Evolutionary conservation across 92 coral and sea anemone species (phyloP).

Genomic region (Micromussa lordhowensis): DNA sequence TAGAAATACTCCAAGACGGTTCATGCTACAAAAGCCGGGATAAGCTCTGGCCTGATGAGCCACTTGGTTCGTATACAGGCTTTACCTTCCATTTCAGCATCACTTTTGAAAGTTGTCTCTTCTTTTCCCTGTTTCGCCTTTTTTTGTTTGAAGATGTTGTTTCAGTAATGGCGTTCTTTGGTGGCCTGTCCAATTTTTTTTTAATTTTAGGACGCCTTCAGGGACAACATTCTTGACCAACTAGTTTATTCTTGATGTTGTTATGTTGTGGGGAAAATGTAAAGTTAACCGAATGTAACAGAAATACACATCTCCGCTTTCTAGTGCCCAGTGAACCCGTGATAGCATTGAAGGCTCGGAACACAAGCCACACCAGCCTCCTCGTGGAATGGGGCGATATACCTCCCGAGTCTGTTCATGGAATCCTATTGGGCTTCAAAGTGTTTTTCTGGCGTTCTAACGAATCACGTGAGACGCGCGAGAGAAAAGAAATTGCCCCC

Average conservation of each 20-base stretch:
- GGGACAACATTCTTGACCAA: no score
- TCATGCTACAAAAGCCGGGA: no score
- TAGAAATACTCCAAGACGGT: no score
- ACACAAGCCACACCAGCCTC: slow-evolving; percentile 82
- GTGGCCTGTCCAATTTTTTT: no score
- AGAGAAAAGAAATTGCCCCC: slow-evolving; percentile 35
- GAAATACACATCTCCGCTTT: background rate
- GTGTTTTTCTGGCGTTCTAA: slow-evolving; percentile 71
- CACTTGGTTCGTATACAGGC: no score
- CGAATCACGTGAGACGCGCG: slow-evolving; percentile 61
- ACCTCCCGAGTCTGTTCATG: slow-evolving; percentile 73
- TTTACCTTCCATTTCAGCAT: no score
- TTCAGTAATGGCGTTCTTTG: background rate
- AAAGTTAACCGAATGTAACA: no score
- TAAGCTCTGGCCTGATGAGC: no score
- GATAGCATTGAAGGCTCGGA: slow-evolving; percentile 59
- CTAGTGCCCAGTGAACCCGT: slow-evolving; percentile 88
- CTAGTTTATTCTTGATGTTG: no score
- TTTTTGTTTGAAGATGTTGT: background rate
- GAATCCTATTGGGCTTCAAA: slow-evolving; percentile 83
- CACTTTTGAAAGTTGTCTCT: background rate
- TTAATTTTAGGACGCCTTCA: no score
- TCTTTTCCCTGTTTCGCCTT: background rate
- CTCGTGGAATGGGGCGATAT: slow-evolving; percentile 81
- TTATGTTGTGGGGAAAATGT: no score